Evolutionary conservation across 2,888 invertebrate genomes (phyloP).

Genomic region (Drosophila affinis): DNA sequence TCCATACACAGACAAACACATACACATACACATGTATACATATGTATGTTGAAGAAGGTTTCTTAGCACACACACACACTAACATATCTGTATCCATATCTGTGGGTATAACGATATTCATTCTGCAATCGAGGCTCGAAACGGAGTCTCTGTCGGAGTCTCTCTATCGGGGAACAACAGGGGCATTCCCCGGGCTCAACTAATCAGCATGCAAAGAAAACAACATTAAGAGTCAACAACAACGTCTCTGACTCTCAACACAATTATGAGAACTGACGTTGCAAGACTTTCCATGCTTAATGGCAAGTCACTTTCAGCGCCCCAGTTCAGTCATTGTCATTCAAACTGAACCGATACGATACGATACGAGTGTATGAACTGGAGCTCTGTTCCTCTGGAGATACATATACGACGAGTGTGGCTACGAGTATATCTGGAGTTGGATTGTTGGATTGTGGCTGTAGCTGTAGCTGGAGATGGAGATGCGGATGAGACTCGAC

Average conservation of each 20-base stretch:
- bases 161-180: constrained; percentile 13
- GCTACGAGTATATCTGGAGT: not conserved
- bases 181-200: constrained; percentile 74
- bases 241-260: constrained; percentile 74
- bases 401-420: too few relatives aligned
- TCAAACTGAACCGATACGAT: constrained; percentile 41
- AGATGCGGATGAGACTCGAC: constrained; percentile 4
- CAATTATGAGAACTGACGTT: constrained; percentile 80
- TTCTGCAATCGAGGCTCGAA: constrained; percentile 64
- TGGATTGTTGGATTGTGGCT: too few relatives aligned
- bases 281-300: constrained; percentile 76
- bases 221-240: constrained; percentile 78
- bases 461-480: constrained; percentile 13
- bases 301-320: constrained; percentile 79
- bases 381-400: not conserved
- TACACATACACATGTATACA: not conserved
- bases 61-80: not conserved
- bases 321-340: constrained; percentile 73
- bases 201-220: constrained; percentile 80
- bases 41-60: constrained; percentile 24
- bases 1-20: not conserved
- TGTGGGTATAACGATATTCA: constrained; percentile 69
- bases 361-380: constrained; percentile 6
- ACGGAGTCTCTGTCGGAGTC: constrained; percentile 1
- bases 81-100: constrained; percentile 6